Conservation (phyloP, 92 coral and sea anemone genomes). For the Umimayanthus chanpuru region DNA sequence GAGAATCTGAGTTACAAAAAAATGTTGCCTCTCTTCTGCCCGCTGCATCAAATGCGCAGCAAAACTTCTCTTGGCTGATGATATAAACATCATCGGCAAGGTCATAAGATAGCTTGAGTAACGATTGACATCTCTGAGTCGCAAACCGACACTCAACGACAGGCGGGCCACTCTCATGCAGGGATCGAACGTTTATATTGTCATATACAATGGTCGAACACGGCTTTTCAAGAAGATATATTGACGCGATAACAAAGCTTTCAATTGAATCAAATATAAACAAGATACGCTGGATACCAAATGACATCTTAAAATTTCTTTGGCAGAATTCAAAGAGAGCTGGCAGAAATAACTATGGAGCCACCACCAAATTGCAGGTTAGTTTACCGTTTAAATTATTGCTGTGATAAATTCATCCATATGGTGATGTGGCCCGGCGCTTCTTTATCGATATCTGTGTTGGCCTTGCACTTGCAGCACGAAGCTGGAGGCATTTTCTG, state of each 20-base stretch:
- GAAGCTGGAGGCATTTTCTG: neutral
- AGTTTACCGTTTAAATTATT: neutral
- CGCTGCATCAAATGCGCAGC: neutral
- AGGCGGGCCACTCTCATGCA: no score
- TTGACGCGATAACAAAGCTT: neutral
- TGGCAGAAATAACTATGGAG: constrained; percentile 97
- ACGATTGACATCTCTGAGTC: neutral
- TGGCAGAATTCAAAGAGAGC: constrained; percentile 91
- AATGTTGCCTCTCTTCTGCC: neutral
- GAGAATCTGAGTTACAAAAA: neutral
- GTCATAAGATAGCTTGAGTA: neutral
- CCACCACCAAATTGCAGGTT: constrained; percentile 99
- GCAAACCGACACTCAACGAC: no score
- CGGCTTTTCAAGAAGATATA: constrained; percentile 12
- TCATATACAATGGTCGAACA: neutral
- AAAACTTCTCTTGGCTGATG: neutral
- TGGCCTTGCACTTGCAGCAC: neutral
- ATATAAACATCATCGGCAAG: neutral
- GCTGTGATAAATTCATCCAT: neutral
- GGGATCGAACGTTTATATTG: neutral
- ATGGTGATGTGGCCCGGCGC: constrained; percentile 12
- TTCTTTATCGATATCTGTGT: no score
- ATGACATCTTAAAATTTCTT: constrained; percentile 17
- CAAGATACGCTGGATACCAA: neutral
- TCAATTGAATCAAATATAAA: neutral